phyloP scores from a whole-genome alignment of 2,113 vertebrate genomes.

The Isurus oxyrinchus region DNA sequence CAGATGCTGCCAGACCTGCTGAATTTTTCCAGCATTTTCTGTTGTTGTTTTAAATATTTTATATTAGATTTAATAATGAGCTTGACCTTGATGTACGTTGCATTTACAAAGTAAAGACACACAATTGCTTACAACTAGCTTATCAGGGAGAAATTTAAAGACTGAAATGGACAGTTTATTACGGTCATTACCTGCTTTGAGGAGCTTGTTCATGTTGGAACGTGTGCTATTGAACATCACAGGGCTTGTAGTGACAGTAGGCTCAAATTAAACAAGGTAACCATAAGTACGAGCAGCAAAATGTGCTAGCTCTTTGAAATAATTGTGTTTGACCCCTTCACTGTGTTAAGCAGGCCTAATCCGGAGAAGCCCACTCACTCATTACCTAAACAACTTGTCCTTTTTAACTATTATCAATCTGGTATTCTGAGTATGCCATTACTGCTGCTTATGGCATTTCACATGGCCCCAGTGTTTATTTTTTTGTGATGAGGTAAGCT shows the following conservation, averaged over 20 bases:
- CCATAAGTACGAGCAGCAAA: not conserved
- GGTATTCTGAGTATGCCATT: not conserved
- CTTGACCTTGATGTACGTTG: not conserved
- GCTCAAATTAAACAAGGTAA: not conserved
- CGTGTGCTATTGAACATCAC: not conserved
- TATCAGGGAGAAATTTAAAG: too few species aligned
- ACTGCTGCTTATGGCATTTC: not conserved
- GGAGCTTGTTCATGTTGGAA: not conserved
- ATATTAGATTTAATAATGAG: not conserved
- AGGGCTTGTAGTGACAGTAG: not conserved
- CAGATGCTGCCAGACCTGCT: too few species aligned
- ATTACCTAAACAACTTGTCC: not conserved
- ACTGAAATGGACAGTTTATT: not conserved
- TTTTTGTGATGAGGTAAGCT: not conserved
- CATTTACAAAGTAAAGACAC: not conserved
- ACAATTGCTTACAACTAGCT: not conserved
- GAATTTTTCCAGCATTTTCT: too few species aligned
- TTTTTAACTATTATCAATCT: not conserved
- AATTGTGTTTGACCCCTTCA: not conserved
- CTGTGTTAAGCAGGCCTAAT: not conserved
- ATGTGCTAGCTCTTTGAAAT: not conserved
- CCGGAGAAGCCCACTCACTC: not conserved
- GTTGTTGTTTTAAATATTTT: not conserved
- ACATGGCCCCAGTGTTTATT: not conserved
- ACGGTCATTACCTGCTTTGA: not conserved